Percentiles rank a stretch among this genome's conserved stretches.
These are phyloP conservation scores for Dicranocentrus wangi DNA, from an alignment of 2,888 invertebrate species.

Conservation along the genomic window DNA sequence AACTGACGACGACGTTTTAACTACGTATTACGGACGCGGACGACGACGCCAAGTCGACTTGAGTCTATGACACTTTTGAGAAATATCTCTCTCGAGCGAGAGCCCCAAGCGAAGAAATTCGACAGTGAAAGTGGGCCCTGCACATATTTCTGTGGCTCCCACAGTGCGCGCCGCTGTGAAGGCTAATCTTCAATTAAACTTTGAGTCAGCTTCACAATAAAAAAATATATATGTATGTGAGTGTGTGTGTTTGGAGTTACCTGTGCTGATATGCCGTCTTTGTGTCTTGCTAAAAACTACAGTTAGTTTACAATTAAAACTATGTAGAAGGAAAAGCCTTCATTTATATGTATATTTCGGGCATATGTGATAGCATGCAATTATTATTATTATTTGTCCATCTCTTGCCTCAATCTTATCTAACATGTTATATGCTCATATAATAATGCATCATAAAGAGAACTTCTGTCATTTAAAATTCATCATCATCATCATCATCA, in stretches of 20 bases:
- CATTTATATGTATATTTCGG: background rate
- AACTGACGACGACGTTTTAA: background rate
- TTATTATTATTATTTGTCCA: conserved; percentile 44
- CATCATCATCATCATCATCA: background rate
- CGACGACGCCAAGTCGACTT: no score
- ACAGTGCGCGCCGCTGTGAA: conserved; percentile 43
- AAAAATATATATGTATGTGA: no score
- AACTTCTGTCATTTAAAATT: conserved; percentile 13
- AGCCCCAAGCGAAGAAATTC: conserved; percentile 48
- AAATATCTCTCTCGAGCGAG: conserved; percentile 16
- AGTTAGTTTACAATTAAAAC: conserved; percentile 31
- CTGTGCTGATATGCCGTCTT: no score
- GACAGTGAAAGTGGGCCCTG: conserved; percentile 50
- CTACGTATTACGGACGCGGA: no score
- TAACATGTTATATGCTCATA: conserved; percentile 15
- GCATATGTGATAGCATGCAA: conserved; percentile 17
- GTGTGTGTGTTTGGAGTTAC: background rate
- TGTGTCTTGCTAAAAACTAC: no score
- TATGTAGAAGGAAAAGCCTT: background rate
- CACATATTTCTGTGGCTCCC: conserved; percentile 6
- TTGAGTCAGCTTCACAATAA: conserved; percentile 31
- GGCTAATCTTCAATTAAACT: conserved; percentile 53
- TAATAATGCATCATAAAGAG: conserved; percentile 31
- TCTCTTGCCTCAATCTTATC: conserved; percentile 33
- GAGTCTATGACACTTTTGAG: background rate